Evolutionary conservation across 2,888 invertebrate species (phyloP), one percentile per base, ranked within the genome.

Genomic region (Allygus modestus): DNA sequence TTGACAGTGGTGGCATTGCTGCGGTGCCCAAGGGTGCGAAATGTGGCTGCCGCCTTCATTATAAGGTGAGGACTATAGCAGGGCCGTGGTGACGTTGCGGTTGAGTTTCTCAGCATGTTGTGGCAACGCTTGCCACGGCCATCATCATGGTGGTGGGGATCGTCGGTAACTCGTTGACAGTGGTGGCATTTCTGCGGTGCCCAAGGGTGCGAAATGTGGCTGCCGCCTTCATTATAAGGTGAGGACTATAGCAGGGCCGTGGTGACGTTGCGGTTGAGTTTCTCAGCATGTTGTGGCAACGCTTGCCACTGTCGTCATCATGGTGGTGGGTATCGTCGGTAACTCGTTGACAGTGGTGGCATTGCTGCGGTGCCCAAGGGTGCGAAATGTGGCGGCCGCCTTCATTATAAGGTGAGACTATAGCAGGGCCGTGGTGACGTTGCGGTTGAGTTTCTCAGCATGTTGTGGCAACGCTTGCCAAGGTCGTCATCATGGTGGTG

Each of bases 1-100:
- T 92, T 97, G 37, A 97, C 97, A 11, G 94, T 97, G 28, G 92
- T 95, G n/a, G 97, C 97, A 0, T 92, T 97, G 0, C 92, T 96
- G 61, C 94, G 95, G 89, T 96, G 96, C 89, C 96, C 96, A 0
- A 95, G 97, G 91, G 95, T 97, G 69, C 93, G 97, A 85, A 97
- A 97, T 89, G 96, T 97, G 5, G 97, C 97, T 11, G 97, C 97
- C 79, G 97, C 97, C 23, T 97, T 97, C 89, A 97, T 97, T 87
- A 96, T 97, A 89, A 97, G 97, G 97, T 97, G 7, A 37, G 37
- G 37, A 37, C 37, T n/a, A n/a, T n/a, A n/a, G n/a, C n/a, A n/a
- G n/a, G n/a, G n/a, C n/a, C n/a, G n/a, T n/a, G n/a, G n/a, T n/a
- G n/a, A n/a, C n/a, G n/a, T n/a, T n/a, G n/a, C n/a, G n/a, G n/a